phyloP scores from a whole-genome alignment of 2,888 invertebrate species.

The Epinotia ramella region DNA sequence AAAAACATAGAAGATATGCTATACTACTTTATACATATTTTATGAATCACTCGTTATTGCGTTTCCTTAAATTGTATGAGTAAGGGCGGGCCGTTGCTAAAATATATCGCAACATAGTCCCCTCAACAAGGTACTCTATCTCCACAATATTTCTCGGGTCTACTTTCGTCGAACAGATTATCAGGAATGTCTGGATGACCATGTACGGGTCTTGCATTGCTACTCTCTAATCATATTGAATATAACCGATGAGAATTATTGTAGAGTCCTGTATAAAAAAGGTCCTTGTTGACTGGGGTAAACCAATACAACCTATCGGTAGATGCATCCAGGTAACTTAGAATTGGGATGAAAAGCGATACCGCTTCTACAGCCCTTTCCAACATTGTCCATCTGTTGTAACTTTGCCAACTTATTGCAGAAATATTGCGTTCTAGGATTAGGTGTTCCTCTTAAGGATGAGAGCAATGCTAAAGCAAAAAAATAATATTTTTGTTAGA shows the following conservation, averaged over 20 bases:
- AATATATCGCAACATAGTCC: slow-evolving; percentile 4
- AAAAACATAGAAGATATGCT: slow-evolving; percentile 81
- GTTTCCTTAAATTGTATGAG: slow-evolving; percentile 71
- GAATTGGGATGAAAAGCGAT: slow-evolving; percentile 14
- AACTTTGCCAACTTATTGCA: slow-evolving; percentile 6
- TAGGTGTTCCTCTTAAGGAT: background rate
- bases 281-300: background rate
- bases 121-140: slow-evolving; percentile 15
- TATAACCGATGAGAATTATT: background rate
- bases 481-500: background rate
- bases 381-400: background rate
- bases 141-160: slow-evolving; percentile 13
- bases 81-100: slow-evolving; percentile 48
- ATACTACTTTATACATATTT: slow-evolving; percentile 79
- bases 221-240: slow-evolving; percentile 1
- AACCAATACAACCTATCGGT: slow-evolving; percentile 9
- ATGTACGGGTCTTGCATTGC: background rate
- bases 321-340: slow-evolving; percentile 9
- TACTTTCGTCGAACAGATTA: background rate
- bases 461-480: background rate
- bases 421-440: background rate
- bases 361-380: background rate
- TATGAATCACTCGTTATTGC: slow-evolving; percentile 82
- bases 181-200: background rate
- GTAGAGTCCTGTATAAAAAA: background rate